These are phyloP conservation scores for Melitaea cinxia DNA, from an alignment of 1,140 invertebrate species.

Conservation along the genomic window DNA sequence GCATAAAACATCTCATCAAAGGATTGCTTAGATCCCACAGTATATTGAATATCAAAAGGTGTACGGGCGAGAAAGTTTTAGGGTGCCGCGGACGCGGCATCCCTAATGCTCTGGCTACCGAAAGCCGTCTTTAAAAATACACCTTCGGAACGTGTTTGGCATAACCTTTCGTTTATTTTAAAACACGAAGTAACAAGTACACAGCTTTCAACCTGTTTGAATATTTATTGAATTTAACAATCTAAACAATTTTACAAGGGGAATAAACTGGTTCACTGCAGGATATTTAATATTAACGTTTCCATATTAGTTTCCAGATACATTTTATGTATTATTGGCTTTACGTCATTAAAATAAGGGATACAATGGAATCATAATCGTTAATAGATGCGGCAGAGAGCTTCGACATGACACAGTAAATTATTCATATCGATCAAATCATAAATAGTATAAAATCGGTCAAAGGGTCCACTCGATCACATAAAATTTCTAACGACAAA, in stretches of 20 bases:
- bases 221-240: slow-evolving; percentile 33
- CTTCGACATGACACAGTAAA: slow-evolving; percentile 35
- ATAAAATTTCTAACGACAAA: slow-evolving; percentile 75
- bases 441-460: slow-evolving; percentile 51
- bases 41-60: slow-evolving; percentile 82
- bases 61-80: slow-evolving; percentile 69
- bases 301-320: not conserved
- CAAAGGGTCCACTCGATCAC: slow-evolving; percentile 53
- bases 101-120: slow-evolving; percentile 67
- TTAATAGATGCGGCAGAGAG: slow-evolving; percentile 40
- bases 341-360: slow-evolving; percentile 23
- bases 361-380: slow-evolving; percentile 14
- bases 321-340: slow-evolving; percentile 29
- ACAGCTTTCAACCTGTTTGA: slow-evolving; percentile 33
- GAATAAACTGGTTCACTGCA: not conserved
- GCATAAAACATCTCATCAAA: slow-evolving; percentile 82
- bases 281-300: not conserved
- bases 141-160: slow-evolving; percentile 74
- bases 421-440: slow-evolving; percentile 58
- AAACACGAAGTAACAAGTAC: slow-evolving; percentile 45
- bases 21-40: slow-evolving; percentile 73
- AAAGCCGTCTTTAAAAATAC: slow-evolving; percentile 78
- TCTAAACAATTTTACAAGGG: not conserved
- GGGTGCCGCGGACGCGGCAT: slow-evolving; percentile 62
- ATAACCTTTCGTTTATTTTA: slow-evolving; percentile 54